Conservation (phyloP, 2,888 invertebrate genomes). For the Cheilosia soror region DNA sequence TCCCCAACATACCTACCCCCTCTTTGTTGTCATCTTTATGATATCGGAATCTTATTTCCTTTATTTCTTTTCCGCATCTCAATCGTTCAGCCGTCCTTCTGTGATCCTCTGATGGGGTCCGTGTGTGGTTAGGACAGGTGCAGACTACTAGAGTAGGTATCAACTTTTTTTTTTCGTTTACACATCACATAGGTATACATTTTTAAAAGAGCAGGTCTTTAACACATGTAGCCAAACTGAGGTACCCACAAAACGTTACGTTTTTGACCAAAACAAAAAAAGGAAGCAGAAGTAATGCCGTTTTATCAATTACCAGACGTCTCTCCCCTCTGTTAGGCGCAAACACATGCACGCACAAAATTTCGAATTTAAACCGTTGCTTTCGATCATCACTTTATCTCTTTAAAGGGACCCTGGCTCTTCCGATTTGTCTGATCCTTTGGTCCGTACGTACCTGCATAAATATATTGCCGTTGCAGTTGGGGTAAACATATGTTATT, state of each 20-base stretch:
- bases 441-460: slow-evolving; percentile 62
- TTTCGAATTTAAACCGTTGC: slow-evolving; percentile 74
- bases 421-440: slow-evolving; percentile 65
- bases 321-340: slow-evolving; percentile 51
- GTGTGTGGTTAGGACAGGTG: slow-evolving; percentile 75
- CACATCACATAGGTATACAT: neutral
- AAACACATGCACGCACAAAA: slow-evolving; percentile 58
- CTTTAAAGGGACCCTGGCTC: slow-evolving; percentile 45
- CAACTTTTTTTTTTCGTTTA: slow-evolving; percentile 10
- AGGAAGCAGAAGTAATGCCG: slow-evolving; percentile 62
- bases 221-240: slow-evolving; percentile 58
- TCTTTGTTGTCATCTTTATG: slow-evolving; percentile 73
- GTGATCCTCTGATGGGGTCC: slow-evolving; percentile 70
- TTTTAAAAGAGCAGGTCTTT: slow-evolving; percentile 55
- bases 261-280: slow-evolving; percentile 60
- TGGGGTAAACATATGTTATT: slow-evolving; percentile 71
- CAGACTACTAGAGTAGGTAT: slow-evolving; percentile 52
- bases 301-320: slow-evolving; percentile 73
- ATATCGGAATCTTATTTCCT: slow-evolving; percentile 75
- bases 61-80: slow-evolving; percentile 71
- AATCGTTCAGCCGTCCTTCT: slow-evolving; percentile 72
- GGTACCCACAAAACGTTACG: slow-evolving; percentile 64
- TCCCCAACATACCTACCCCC: slow-evolving; percentile 63
- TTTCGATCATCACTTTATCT: slow-evolving; percentile 73
- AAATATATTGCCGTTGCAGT: slow-evolving; percentile 50